phyloP scores from a whole-genome alignment of 2,888 invertebrate species.

The Creontiades dilutus region DNA sequence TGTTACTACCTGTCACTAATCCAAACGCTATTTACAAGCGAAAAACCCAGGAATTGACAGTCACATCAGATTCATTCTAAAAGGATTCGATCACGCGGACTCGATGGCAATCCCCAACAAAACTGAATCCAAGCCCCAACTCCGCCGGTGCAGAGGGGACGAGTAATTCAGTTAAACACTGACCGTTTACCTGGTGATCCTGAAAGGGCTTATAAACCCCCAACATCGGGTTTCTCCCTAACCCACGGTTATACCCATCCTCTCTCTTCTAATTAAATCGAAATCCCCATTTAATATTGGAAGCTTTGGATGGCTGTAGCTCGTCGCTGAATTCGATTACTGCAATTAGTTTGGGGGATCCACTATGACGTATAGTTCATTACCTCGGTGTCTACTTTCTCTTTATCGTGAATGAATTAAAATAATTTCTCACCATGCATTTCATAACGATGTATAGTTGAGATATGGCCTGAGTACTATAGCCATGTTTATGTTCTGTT shows the following conservation, averaged over 20 bases:
- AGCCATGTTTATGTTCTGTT: too few relatives aligned
- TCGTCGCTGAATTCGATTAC: conserved; percentile 23
- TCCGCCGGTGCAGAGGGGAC: not conserved
- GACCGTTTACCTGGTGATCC: conserved; percentile 35
- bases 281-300: conserved; percentile 20
- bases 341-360: conserved; percentile 9
- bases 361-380: not conserved
- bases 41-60: not conserved
- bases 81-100: not conserved
- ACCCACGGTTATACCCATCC: not conserved
- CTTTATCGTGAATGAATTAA: too few relatives aligned
- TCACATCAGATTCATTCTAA: not conserved
- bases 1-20: too few relatives aligned
- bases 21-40: not conserved
- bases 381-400: not conserved
- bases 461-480: too few relatives aligned
- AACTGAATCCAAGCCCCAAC: not conserved
- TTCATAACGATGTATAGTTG: too few relatives aligned
- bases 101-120: not conserved
- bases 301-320: not conserved
- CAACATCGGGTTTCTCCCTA: not conserved
- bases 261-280: conserved; percentile 24
- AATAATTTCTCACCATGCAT: too few relatives aligned
- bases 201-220: not conserved
- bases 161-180: not conserved